phyloP scores from a whole-genome alignment of 2,888 invertebrate species.

The Drosophila quasianomalipes region DNA sequence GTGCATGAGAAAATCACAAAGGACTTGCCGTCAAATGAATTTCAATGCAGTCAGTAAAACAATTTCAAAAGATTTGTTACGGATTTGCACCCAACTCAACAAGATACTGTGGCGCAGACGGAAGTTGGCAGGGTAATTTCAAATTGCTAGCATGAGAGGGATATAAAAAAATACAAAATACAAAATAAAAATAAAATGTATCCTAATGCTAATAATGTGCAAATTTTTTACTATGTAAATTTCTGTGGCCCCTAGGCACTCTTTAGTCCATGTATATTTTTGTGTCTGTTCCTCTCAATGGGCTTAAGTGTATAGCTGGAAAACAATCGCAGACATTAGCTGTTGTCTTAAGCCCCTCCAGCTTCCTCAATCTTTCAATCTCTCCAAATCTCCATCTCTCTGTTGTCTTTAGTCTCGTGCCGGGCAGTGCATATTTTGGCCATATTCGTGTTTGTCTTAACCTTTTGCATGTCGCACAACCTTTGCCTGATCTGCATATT shows the following conservation, averaged over 20 bases:
- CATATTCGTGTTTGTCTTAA: constrained; percentile 58
- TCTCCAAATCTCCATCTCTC: not conserved
- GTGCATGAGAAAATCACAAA: constrained; percentile 50
- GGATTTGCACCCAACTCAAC: constrained; percentile 68
- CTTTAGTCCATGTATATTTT: constrained; percentile 46
- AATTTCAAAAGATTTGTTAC: constrained; percentile 69
- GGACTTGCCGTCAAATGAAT: constrained; percentile 66
- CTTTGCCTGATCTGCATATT: constrained; percentile 73
- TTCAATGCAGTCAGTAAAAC: constrained; percentile 68
- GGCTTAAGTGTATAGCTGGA: constrained; percentile 32
- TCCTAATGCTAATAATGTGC: constrained; percentile 72
- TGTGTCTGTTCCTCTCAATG: constrained; percentile 14
- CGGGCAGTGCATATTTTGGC: constrained; percentile 40
- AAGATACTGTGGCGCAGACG: not conserved
- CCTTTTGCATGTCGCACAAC: constrained; percentile 57
- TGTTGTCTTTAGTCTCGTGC: not conserved
- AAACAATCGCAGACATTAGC: constrained; percentile 47
- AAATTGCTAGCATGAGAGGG: constrained; percentile 6
- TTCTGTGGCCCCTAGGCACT: constrained; percentile 49
- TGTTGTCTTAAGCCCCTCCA: constrained; percentile 5
- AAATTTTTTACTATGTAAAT: constrained; percentile 49
- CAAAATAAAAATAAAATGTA: constrained; percentile 58
- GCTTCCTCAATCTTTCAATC: not conserved
- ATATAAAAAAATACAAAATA: constrained; percentile 14
- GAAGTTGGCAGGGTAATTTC: constrained; percentile 5